A percentile compares a stretch with the other conserved stretches of the same genome.
phyloP scores from a whole-genome alignment of 2,797 vertebrate species.

The Channa striata region DNA sequence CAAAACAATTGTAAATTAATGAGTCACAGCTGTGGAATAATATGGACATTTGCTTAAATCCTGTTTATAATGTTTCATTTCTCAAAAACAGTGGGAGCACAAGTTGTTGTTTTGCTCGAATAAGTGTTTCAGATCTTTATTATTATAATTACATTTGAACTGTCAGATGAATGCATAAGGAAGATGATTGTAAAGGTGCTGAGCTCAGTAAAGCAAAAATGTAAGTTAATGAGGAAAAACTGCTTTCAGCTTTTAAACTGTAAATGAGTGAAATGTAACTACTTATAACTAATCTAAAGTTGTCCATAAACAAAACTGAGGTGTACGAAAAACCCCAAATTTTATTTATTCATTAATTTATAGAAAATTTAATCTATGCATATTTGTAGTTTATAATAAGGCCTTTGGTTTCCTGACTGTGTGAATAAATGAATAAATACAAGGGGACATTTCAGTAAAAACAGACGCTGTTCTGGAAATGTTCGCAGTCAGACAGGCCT shows the following conservation, averaged over 20 bases:
- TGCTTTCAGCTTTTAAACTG: neutral
- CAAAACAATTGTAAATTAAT: neutral
- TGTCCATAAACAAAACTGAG: neutral
- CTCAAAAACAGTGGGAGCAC: neutral
- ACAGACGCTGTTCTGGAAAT: too few species aligned
- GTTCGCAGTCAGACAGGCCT: constrained; percentile 4
- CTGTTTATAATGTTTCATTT: neutral
- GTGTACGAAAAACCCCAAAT: too few species aligned
- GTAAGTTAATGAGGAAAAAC: neutral
- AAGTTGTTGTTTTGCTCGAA: neutral
- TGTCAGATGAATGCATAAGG: neutral
- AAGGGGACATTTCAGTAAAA: neutral
- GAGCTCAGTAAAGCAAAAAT: neutral
- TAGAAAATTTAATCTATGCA: neutral
- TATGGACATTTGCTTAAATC: neutral
- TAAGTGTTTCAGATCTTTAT: neutral
- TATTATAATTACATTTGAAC: neutral
- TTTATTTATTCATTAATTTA: neutral
- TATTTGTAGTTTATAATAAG: neutral
- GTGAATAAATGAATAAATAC: constrained; percentile 2
- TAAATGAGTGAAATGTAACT: neutral
- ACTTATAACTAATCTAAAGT: neutral
- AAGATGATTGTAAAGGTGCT: neutral
- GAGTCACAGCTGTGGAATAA: neutral
- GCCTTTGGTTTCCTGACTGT: neutral